phyloP scores from a whole-genome alignment of 2,888 invertebrate genomes.

The Eucera pruinosa region DNA sequence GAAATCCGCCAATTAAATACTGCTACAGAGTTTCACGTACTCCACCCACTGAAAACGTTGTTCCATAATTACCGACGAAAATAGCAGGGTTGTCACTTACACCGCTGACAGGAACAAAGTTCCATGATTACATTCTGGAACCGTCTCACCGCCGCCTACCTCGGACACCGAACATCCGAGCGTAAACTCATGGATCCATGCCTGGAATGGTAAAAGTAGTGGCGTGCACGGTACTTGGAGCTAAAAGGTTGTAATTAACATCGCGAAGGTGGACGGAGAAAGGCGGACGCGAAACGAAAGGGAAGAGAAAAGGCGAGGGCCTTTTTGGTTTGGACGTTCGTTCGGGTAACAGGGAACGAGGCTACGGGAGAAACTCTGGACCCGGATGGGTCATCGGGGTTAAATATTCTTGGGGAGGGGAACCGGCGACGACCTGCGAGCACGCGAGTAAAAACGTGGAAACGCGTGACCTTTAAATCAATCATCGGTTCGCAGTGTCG shows the following conservation, averaged over 20 bases:
- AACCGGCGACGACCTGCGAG: slow-evolving; percentile 22
- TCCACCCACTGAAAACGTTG: neutral
- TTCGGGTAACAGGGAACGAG: slow-evolving; percentile 13
- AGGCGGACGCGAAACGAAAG: slow-evolving; percentile 45
- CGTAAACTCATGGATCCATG: neutral
- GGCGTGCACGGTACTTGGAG: slow-evolving; percentile 62
- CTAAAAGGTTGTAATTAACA: slow-evolving; percentile 59
- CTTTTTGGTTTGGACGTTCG: neutral
- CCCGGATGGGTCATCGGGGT: slow-evolving; percentile 55
- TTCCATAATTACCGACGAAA: neutral
- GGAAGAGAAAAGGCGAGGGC: slow-evolving; percentile 10
- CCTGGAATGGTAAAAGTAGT: slow-evolving; percentile 31
- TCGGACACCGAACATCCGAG: neutral
- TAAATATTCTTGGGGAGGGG: slow-evolving; percentile 59
- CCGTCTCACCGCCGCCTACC: too few species aligned
- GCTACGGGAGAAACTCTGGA: slow-evolving; percentile 30
- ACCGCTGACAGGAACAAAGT: neutral
- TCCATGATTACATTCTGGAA: neutral
- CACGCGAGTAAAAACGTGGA: slow-evolving; percentile 50
- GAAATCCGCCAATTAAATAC: neutral
- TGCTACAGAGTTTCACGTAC: neutral
- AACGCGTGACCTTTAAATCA: slow-evolving; percentile 62
- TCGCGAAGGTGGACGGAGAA: slow-evolving; percentile 36
- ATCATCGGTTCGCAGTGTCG: slow-evolving; percentile 35
- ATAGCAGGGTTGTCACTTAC: neutral